Conservation (phyloP, 2,888 invertebrate genomes). For the Plagodis pulveraria region DNA sequence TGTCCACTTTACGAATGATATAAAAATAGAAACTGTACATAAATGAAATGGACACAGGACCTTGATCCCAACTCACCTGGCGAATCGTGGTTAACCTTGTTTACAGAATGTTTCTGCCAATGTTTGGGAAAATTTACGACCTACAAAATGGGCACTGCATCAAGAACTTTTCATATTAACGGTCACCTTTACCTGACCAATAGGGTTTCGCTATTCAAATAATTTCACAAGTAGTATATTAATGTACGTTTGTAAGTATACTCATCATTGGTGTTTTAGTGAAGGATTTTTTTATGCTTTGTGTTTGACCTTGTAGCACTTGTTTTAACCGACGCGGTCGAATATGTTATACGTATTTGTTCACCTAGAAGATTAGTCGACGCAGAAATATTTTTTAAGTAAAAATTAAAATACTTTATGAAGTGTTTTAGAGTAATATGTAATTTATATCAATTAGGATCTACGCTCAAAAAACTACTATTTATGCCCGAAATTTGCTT, state of each 20-base stretch:
- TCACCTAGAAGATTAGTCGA: too few relatives aligned
- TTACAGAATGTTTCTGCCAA: slow-evolving; percentile 28
- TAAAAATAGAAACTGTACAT: slow-evolving; percentile 13
- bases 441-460: too few relatives aligned
- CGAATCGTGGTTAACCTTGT: slow-evolving; percentile 29
- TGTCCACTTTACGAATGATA: background rate
- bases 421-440: too few relatives aligned
- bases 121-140: slow-evolving; percentile 28
- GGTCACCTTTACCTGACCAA: slow-evolving; percentile 22
- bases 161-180: slow-evolving; percentile 30
- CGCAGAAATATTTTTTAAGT: too few relatives aligned
- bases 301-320: too few relatives aligned
- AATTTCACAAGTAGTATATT: background rate
- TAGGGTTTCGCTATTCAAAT: slow-evolving; percentile 13
- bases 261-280: background rate
- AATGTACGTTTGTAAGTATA: too few relatives aligned
- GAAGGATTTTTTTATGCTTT: background rate
- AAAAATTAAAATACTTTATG: too few relatives aligned
- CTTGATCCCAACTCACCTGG: slow-evolving; percentile 23
- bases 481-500: too few relatives aligned
- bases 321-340: too few relatives aligned
- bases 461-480: too few relatives aligned
- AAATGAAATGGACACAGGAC: slow-evolving; percentile 16
- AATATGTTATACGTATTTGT: too few relatives aligned
- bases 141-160: slow-evolving; percentile 31